Conservation (phyloP, 2,888 invertebrate genomes). For the Allygus modestus region DNA sequence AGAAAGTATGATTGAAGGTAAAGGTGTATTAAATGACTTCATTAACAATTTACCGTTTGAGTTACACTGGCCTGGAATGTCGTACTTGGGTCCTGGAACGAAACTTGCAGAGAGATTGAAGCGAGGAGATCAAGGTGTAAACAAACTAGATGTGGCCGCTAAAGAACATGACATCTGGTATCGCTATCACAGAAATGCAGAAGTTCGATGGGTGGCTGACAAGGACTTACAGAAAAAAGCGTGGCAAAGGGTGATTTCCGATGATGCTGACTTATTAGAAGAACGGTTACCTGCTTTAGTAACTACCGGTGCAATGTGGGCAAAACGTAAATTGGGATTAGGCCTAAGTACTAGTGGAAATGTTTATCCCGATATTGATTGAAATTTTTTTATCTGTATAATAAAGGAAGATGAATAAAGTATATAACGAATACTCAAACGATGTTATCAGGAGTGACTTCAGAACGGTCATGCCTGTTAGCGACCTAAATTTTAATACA, state of each 20-base stretch:
- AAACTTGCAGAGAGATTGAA: constrained; percentile 59
- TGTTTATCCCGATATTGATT: neutral
- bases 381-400: constrained; percentile 3
- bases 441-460: constrained; percentile 35
- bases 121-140: constrained; percentile 63
- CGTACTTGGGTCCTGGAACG: constrained; percentile 66
- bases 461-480: constrained; percentile 26
- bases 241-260: constrained; percentile 61
- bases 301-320: constrained; percentile 14
- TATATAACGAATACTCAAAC: neutral
- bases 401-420: constrained; percentile 24
- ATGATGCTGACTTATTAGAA: too few relatives aligned
- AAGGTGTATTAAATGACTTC: constrained; percentile 45
- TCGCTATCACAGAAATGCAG: constrained; percentile 17
- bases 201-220: constrained; percentile 63
- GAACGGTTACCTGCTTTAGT: too few relatives aligned
- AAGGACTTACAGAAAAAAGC: constrained; percentile 57
- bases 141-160: constrained; percentile 66
- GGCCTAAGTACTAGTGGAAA: constrained; percentile 17
- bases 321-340: constrained; percentile 40
- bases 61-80: constrained; percentile 65
- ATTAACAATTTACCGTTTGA: constrained; percentile 60
- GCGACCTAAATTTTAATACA: constrained; percentile 24
- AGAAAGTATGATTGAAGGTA: constrained; percentile 36
- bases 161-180: constrained; percentile 66